Evolutionary conservation across 2,888 invertebrate genomes (phyloP).

Genomic region (Cataglyphis cursor): DNA sequence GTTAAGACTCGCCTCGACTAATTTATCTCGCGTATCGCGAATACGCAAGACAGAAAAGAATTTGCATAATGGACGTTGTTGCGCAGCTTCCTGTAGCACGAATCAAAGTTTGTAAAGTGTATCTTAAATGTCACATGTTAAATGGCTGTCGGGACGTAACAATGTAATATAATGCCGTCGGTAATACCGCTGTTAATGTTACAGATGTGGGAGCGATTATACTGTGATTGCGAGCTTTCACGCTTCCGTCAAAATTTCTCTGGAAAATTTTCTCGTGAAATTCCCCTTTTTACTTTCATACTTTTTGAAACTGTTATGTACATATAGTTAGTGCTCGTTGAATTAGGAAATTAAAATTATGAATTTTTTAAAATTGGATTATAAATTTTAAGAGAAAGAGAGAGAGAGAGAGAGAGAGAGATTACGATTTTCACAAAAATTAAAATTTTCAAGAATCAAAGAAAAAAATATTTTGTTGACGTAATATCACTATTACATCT

Average conservation of each 20-base stretch:
- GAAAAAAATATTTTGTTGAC: background rate
- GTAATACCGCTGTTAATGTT: background rate
- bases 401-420: background rate
- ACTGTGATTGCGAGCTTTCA: slow-evolving; percentile 12
- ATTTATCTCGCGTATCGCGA: slow-evolving; percentile 67
- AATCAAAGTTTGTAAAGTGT: slow-evolving; percentile 19
- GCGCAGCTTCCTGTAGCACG: slow-evolving; percentile 44
- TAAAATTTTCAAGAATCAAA: background rate
- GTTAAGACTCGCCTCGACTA: slow-evolving; percentile 74
- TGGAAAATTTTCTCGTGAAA: slow-evolving; percentile 14
- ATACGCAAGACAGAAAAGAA: slow-evolving; percentile 18
- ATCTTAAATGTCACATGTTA: slow-evolving; percentile 23
- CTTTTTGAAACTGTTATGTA: background rate
- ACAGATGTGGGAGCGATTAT: background rate
- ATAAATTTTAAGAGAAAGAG: no score
- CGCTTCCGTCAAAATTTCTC: slow-evolving; percentile 19
- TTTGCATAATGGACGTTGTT: slow-evolving; percentile 32
- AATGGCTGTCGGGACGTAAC: slow-evolving; percentile 20
- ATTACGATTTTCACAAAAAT: background rate
- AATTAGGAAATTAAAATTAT: slow-evolving; percentile 3
- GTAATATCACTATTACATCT: background rate
- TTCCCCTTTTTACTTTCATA: background rate
- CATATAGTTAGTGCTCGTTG: background rate
- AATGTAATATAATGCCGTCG: background rate
- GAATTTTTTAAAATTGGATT: background rate